Base-by-base conservation (phyloP, 1,140 invertebrate genomes). In the Kradibia gibbosae region DNA sequence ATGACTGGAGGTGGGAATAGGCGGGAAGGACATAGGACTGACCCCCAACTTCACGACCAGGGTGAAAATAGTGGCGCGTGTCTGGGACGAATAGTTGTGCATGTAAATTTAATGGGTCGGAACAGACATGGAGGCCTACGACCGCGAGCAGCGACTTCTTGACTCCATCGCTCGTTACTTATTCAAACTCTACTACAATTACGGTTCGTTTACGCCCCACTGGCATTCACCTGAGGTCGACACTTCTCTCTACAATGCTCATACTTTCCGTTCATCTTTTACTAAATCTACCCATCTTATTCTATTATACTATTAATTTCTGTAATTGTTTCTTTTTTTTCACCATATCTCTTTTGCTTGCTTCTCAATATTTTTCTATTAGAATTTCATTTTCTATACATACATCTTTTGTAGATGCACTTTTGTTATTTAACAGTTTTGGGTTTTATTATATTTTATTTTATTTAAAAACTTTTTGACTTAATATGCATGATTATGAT, bases 171-270 rank as follows among this genome's bases (percentile, higher is more conserved):
- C 76, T 78, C 75, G 76, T 82, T 78, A 79, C 74, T 82, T 82
- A 82, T 82, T 82, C 81, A 82, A 82, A 82, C 76, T 74, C 53
- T n/a, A 60, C 75, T 67, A 75, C 76, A 82, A 78, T 82, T 82
- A 82, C 75, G 28, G 15, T 42, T 31, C 28, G 31, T 70, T 20
- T 39, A 55, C 71, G 71, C 62, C 48, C 39, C 53, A 53, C 22
- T 31, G 34, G 45, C 31, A 57, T 31, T 74, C 45, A 80, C 57
- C 71, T 65, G 72, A 31, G 81, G 62, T 34, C 36, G 25, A 11
- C 36, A 57, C 71, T n/a, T 36, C 72, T 60, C 20, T 20, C n/a
- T 28, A 5, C 48, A 15, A 39, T 15, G 57, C 62, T 62, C 34
- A 20, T 36, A 25, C 67, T 57, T 48, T 36, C 28, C 67, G 20